Evolutionary conservation across 2,888 invertebrate species (phyloP).

Genomic region (Erpobdella octoculata): DNA sequence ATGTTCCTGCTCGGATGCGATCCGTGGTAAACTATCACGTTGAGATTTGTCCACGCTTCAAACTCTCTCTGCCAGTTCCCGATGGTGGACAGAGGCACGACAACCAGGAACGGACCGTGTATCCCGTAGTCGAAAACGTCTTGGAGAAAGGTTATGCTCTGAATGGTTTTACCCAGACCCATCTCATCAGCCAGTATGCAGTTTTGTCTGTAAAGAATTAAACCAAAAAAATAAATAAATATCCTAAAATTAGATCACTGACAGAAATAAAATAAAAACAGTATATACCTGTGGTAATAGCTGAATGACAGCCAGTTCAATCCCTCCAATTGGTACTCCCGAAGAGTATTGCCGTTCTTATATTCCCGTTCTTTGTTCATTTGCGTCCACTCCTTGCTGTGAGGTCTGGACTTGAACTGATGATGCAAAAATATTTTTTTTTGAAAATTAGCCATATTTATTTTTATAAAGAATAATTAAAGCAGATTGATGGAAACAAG

Average conservation of each 20-base stretch:
- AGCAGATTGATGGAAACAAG: no score
- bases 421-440: no score
- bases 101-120: conserved; percentile 85
- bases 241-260: neutral
- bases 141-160: conserved; percentile 86
- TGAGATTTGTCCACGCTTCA: conserved; percentile 98
- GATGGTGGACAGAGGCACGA: conserved; percentile 94
- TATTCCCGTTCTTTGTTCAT: conserved; percentile 74
- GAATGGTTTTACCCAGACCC: conserved; percentile 98
- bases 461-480: no score
- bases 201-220: conserved; percentile 63
- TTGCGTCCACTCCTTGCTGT: conserved; percentile 47
- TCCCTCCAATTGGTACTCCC: conserved; percentile 96
- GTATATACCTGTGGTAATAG: conserved; percentile 71
- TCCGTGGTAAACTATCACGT: conserved; percentile 93
- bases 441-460: no score
- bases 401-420: conserved; percentile 29
- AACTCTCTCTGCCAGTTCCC: conserved; percentile 99
- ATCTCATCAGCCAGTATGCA: conserved; percentile 99
- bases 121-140: conserved; percentile 78
- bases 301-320: conserved; percentile 96
- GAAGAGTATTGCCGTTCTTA: conserved; percentile 80
- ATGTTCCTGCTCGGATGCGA: conserved; percentile 76
- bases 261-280: neutral
- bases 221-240: neutral